Conservation (phyloP, 2,113 vertebrate genomes). For the Eclectus roratus region DNA sequence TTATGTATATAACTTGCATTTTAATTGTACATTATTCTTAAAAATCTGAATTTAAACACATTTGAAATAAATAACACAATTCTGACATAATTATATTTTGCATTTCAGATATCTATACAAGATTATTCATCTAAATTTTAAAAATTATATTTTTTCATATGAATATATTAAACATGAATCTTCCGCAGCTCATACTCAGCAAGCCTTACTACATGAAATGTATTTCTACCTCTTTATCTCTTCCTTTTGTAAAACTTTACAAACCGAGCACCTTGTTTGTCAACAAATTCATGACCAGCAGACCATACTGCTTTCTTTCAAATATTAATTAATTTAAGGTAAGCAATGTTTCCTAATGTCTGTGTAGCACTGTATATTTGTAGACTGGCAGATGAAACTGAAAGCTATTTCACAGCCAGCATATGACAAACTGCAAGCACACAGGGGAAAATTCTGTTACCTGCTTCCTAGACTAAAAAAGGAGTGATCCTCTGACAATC, state of each 20-base stretch:
- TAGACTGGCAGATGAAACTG: neutral
- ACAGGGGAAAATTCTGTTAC: neutral
- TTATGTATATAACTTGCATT: neutral
- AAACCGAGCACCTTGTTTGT: neutral
- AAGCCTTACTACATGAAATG: neutral
- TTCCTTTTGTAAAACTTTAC: neutral
- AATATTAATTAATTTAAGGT: neutral
- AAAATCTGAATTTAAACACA: neutral
- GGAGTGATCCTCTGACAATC: neutral
- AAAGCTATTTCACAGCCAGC: neutral
- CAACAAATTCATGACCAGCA: neutral
- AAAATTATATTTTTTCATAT: neutral
- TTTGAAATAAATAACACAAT: neutral
- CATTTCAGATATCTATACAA: neutral
- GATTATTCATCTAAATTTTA: neutral
- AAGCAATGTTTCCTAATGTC: neutral
- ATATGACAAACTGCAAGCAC: neutral
- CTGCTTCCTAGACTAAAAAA: neutral
- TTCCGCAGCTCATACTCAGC: neutral
- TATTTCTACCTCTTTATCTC: neutral
- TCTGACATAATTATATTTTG: neutral
- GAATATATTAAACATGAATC: neutral
- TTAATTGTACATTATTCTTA: neutral
- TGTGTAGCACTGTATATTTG: neutral
- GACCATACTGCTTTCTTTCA: neutral